Conservation (phyloP, 2,888 invertebrate species). For the Caenorhabditis sinica region DNA sequence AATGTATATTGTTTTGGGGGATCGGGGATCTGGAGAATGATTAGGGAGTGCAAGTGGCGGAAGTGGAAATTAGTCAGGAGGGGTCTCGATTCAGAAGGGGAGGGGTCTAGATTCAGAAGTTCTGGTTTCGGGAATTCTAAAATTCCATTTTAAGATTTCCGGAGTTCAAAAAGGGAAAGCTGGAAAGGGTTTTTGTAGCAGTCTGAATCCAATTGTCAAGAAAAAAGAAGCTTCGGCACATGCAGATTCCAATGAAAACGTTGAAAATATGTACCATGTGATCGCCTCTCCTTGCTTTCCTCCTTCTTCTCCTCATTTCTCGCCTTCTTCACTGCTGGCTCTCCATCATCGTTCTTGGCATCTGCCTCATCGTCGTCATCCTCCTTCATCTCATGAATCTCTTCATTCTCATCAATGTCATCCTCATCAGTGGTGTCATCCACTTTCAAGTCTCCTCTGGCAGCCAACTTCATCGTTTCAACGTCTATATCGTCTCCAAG, state of each 20-base stretch:
- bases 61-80: neutral
- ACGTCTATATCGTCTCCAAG: conserved; percentile 68
- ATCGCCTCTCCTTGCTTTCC: conserved; percentile 19
- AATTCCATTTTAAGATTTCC: too few species aligned
- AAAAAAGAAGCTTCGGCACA: neutral
- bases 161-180: too few species aligned
- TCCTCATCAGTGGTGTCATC: conserved; percentile 25
- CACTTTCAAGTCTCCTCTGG: conserved; percentile 33
- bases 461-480: conserved; percentile 63
- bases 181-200: neutral
- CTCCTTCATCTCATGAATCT: conserved; percentile 7
- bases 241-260: conserved; percentile 19
- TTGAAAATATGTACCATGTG: conserved; percentile 46
- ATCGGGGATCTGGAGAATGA: neutral
- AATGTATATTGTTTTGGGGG: neutral
- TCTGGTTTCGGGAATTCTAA: too few species aligned
- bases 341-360: conserved; percentile 17
- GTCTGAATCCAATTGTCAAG: neutral
- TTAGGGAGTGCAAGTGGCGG: neutral
- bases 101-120: too few species aligned
- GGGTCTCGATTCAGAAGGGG: too few species aligned
- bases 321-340: conserved; percentile 26
- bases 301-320: conserved; percentile 26
- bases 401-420: conserved; percentile 25
- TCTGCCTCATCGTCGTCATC: conserved; percentile 4